Percentiles rank a stretch among this genome's conserved stretches.
Evolutionary conservation across 1,140 invertebrate genomes (phyloP).

Genomic region (Pseudomyrmex pallidus): DNA sequence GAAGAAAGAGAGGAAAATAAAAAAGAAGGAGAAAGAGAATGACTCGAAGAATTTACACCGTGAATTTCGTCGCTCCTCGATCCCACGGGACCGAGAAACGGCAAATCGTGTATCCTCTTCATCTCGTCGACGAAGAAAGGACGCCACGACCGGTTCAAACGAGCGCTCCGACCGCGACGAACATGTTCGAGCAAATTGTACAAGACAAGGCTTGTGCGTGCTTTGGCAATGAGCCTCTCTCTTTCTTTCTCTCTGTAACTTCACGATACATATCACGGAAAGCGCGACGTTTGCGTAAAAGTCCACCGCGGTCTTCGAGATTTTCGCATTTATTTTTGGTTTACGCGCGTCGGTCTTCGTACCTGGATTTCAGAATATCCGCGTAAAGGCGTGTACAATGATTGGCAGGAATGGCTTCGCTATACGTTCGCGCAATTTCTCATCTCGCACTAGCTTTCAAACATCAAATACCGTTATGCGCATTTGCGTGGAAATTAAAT

Average conservation of each 20-base stretch:
- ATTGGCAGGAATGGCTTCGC: not conserved
- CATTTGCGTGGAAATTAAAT: conserved; percentile 26
- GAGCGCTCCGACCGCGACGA: conserved; percentile 77
- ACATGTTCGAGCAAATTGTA: conserved; percentile 81
- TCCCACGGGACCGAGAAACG: conserved; percentile 71
- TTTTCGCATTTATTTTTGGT: too few relatives aligned
- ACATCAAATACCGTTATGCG: conserved; percentile 19
- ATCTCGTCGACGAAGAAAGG: conserved; percentile 70
- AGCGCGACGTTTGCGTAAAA: conserved; percentile 24
- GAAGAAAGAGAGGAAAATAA: not conserved
- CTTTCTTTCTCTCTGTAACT: conserved; percentile 29
- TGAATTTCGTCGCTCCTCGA: conserved; percentile 72
- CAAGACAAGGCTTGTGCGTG: conserved; percentile 77
- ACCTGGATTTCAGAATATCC: not conserved
- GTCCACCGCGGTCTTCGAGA: too few relatives aligned
- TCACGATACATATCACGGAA: conserved; percentile 25
- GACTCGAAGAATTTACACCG: conserved; percentile 75
- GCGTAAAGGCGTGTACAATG: not conserved
- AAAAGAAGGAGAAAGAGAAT: conserved; percentile 47
- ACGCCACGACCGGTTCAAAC: conserved; percentile 74
- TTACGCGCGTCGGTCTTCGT: too few relatives aligned
- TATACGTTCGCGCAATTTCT: not conserved
- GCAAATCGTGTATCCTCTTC: conserved; percentile 71
- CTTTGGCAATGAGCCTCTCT: conserved; percentile 77
- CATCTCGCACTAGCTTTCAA: not conserved